phyloP scores from a whole-genome alignment of 30 jellyfish, hydroid and myxozoan genomes.

The Euphysa ruthae region DNA sequence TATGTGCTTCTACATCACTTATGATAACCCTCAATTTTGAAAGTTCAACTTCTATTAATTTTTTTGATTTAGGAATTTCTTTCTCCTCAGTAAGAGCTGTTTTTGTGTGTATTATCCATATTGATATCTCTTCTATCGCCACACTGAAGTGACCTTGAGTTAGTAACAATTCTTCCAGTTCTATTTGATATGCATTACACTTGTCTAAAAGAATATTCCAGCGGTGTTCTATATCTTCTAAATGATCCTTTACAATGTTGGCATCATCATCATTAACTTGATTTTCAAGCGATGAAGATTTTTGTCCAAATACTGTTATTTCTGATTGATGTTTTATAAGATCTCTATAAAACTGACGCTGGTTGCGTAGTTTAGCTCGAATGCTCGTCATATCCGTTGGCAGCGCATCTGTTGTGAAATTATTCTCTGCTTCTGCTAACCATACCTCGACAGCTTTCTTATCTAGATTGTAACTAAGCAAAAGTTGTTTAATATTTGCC shows the following conservation, averaged over 20 bases:
- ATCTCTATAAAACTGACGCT: constrained; percentile 54
- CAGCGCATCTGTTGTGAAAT: constrained; percentile 32
- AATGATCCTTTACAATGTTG: constrained; percentile 49
- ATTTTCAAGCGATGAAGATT: constrained; percentile 61
- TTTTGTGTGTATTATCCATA: constrained; percentile 70
- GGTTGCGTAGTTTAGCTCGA: constrained; percentile 55
- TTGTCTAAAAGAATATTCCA: constrained; percentile 69
- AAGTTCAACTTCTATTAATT: constrained; percentile 66
- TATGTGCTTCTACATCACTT: constrained; percentile 81
- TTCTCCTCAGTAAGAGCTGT: constrained; percentile 33
- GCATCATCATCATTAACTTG: constrained; percentile 66
- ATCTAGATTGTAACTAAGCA: constrained; percentile 46
- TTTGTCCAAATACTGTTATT: constrained; percentile 68
- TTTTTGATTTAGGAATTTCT: constrained; percentile 71
- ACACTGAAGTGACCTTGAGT: constrained; percentile 71
- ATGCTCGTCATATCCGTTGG: constrained; percentile 63
- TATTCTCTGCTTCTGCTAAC: constrained; percentile 63
- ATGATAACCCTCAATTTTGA: constrained; percentile 67
- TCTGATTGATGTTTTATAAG: constrained; percentile 61
- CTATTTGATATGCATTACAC: constrained; percentile 61
- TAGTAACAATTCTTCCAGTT: constrained; percentile 69
- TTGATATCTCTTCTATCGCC: constrained; percentile 71
- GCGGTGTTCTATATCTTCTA: constrained; percentile 54
- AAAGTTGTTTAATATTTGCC: constrained; percentile 35
- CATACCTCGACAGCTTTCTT: constrained; percentile 48